phyloP scores from a whole-genome alignment of 35 echinoderm and acorn worm genomes.

The Heliocidaris erythrogramma region DNA sequence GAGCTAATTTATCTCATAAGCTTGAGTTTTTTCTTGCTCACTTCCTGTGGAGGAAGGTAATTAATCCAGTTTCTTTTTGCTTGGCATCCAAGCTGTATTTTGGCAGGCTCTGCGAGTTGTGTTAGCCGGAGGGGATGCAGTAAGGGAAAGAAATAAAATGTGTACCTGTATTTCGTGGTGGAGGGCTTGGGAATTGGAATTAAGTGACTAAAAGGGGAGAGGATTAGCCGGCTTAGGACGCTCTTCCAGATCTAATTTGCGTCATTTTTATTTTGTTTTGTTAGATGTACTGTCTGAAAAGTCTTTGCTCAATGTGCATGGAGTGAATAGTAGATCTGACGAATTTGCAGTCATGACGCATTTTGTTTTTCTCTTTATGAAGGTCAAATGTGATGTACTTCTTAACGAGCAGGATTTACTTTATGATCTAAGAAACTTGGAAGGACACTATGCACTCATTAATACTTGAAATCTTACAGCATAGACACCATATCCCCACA shows the following conservation, averaged over 20 bases:
- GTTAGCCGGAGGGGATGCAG: constrained; percentile 1
- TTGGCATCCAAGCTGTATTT: constrained; percentile 24
- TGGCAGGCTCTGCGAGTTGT: too few relatives aligned
- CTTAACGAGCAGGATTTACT: neutral
- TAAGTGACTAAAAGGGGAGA: constrained; percentile 42
- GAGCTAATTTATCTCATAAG: constrained; percentile 50
- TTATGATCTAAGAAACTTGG: neutral
- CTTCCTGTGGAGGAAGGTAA: constrained; percentile 45
- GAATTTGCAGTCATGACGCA: neutral
- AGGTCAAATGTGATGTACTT: constrained; percentile 17
- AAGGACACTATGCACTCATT: neutral
- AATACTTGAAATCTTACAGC: neutral
- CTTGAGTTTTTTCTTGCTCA: constrained; percentile 38
- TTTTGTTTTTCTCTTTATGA: neutral
- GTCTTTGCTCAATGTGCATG: neutral
- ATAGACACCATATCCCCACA: neutral
- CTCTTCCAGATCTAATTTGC: constrained; percentile 29
- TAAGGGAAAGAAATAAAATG: neutral
- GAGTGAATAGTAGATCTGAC: neutral
- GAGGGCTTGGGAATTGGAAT: neutral
- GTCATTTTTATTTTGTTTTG: constrained; percentile 9
- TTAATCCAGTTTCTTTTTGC: constrained; percentile 46
- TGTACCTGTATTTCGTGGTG: constrained; percentile 35
- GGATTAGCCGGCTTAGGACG: constrained; percentile 25
- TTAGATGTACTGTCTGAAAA: constrained; percentile 11